These are phyloP conservation scores for Tadarida brasiliensis DNA, from an alignment of 2,797 vertebrate genomes.

Conservation along the genomic window DNA sequence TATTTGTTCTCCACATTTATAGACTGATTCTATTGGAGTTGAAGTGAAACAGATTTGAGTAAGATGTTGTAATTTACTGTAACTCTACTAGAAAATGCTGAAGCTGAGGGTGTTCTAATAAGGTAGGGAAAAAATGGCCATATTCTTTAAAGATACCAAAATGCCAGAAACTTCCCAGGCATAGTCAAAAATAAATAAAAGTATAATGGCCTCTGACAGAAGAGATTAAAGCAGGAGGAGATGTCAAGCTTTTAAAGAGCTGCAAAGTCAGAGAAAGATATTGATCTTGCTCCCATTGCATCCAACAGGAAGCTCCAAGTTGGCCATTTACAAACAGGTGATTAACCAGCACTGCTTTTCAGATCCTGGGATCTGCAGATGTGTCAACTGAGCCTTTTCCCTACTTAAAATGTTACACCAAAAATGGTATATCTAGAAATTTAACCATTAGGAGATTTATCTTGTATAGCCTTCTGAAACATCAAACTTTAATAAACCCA, in stretches of 20 bases:
- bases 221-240: neutral
- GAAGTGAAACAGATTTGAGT: neutral
- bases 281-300: neutral
- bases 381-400: neutral
- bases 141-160: neutral
- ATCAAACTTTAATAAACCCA: neutral
- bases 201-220: neutral
- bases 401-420: neutral
- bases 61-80: neutral
- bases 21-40: neutral
- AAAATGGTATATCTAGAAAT: neutral
- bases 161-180: neutral
- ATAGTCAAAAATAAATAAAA: neutral
- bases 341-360: neutral
- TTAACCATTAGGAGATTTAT: neutral
- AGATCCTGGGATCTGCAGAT: neutral
- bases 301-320: neutral
- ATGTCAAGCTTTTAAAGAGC: neutral
- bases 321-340: neutral
- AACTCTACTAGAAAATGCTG: neutral
- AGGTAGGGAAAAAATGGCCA: rapidly evolving
- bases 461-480: neutral
- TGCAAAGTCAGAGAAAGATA: neutral
- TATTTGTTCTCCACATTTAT: neutral
- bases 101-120: neutral